phyloP scores from a whole-genome alignment of 2,888 invertebrate species.

The Cylloceria caligata region DNA sequence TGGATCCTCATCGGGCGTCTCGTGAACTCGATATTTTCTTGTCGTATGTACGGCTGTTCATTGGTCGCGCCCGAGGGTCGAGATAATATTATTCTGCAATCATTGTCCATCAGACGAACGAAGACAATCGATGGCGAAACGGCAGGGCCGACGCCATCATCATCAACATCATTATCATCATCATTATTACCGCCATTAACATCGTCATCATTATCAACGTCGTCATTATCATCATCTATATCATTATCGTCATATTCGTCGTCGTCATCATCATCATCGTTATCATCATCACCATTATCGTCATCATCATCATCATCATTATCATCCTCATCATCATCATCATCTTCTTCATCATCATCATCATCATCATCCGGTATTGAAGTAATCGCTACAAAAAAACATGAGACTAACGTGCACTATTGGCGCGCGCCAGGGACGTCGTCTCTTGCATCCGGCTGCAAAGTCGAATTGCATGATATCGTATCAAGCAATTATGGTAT shows the following conservation, averaged over 20 bases:
- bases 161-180: slow-evolving; percentile 22
- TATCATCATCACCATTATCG: slow-evolving; percentile 16
- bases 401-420: slow-evolving; percentile 55
- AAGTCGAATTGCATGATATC: slow-evolving; percentile 52
- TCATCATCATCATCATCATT: slow-evolving; percentile 32
- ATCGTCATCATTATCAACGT: slow-evolving; percentile 38
- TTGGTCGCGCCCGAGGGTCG: slow-evolving; percentile 13
- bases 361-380: slow-evolving; percentile 31
- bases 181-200: slow-evolving; percentile 11
- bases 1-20: slow-evolving; percentile 49
- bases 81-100: slow-evolving; percentile 56
- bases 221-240: slow-evolving; percentile 34
- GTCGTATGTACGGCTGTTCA: slow-evolving; percentile 42
- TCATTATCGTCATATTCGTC: too few species aligned
- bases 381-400: slow-evolving; percentile 32
- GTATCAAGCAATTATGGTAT: slow-evolving; percentile 58
- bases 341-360: slow-evolving; percentile 11
- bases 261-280: slow-evolving; percentile 36
- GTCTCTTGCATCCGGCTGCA: slow-evolving; percentile 61
- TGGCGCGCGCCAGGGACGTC: slow-evolving; percentile 40
- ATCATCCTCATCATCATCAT: slow-evolving; percentile 41
- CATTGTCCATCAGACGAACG: slow-evolving; percentile 60
- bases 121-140: slow-evolving; percentile 64
- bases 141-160: slow-evolving; percentile 60
- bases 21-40: slow-evolving; percentile 53